These are phyloP conservation scores for Apamea epomidion DNA, from an alignment of 2,888 invertebrate genomes.

Conservation along the genomic window DNA sequence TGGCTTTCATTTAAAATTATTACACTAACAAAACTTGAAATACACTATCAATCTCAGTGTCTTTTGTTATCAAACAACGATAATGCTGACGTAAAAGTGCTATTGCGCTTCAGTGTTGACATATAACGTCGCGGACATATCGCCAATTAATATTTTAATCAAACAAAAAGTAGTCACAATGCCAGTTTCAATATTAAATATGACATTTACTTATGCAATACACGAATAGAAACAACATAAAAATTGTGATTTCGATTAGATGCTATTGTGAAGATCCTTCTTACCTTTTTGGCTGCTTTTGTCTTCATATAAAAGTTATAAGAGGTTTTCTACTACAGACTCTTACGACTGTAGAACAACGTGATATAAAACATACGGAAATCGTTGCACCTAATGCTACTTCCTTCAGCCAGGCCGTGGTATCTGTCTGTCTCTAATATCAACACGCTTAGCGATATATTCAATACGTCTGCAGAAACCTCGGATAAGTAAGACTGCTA, in stretches of 20 bases:
- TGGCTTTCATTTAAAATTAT: conserved; percentile 25
- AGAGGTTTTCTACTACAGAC: neutral
- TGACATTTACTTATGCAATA: conserved; percentile 18
- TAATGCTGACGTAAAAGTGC: neutral
- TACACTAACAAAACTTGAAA: neutral
- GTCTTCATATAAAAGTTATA: neutral
- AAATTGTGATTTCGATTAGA: too few species aligned
- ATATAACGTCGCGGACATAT: neutral
- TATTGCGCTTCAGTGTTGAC: neutral
- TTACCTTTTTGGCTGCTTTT: neutral
- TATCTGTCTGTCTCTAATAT: neutral
- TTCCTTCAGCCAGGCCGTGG: neutral
- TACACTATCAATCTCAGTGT: neutral
- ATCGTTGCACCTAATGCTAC: neutral
- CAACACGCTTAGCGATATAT: neutral
- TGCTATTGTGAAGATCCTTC: neutral
- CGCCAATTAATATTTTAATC: conserved; percentile 12
- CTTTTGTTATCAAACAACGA: neutral
- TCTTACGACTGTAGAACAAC: neutral
- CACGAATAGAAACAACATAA: neutral
- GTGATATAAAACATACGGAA: neutral
- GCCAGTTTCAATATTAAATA: conserved; percentile 3
- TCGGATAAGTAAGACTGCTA: neutral
- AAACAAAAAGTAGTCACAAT: conserved; percentile 9
- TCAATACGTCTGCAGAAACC: neutral